Percentiles rank a stretch among this genome's conserved stretches.
phyloP scores from a whole-genome alignment of 2,797 vertebrate genomes.

The Astyanax mexicanus region DNA sequence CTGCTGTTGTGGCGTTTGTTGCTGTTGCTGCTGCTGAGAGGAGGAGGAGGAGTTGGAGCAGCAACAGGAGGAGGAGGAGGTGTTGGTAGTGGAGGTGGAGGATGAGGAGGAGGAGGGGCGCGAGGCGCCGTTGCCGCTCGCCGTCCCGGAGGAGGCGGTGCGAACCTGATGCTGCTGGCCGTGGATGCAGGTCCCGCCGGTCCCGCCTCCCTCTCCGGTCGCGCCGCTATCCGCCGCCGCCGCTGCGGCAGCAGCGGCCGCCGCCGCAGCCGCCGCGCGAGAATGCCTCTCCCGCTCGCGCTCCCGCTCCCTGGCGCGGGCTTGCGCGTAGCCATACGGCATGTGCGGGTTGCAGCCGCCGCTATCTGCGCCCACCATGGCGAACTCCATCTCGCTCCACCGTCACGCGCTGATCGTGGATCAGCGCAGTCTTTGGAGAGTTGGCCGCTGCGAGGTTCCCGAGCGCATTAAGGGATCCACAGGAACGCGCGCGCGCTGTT shows the following conservation, averaged over 20 bases:
- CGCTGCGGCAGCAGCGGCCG: constrained; percentile 78
- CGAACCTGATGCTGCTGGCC: constrained; percentile 80
- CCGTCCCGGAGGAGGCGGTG: constrained; percentile 80
- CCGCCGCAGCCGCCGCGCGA: constrained; percentile 82
- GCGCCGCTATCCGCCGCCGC: constrained; percentile 79
- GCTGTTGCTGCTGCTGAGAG: background rate
- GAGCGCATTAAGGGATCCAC: background rate
- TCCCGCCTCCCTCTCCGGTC: constrained; percentile 76
- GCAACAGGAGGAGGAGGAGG: constrained; percentile 24
- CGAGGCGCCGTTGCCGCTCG: constrained; percentile 77
- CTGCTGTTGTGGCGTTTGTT: background rate
- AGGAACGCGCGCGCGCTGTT: background rate
- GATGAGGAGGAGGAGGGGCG: constrained; percentile 77
- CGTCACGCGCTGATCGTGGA: background rate
- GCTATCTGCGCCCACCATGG: constrained; percentile 96
- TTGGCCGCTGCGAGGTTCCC: background rate
- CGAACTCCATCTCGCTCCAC: constrained; percentile 91
- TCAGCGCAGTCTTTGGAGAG: background rate
- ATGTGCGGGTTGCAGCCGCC: constrained; percentile 94
- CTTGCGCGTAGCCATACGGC: constrained; percentile 92
- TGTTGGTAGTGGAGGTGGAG: too few species aligned
- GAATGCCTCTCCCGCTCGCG: constrained; percentile 87
- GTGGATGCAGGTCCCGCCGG: constrained; percentile 71
- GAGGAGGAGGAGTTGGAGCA: constrained; percentile 62
- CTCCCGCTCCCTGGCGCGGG: constrained; percentile 88